These are phyloP conservation scores for Musca domestica DNA, from an alignment of 1,140 invertebrate genomes.

Conservation along the genomic window DNA sequence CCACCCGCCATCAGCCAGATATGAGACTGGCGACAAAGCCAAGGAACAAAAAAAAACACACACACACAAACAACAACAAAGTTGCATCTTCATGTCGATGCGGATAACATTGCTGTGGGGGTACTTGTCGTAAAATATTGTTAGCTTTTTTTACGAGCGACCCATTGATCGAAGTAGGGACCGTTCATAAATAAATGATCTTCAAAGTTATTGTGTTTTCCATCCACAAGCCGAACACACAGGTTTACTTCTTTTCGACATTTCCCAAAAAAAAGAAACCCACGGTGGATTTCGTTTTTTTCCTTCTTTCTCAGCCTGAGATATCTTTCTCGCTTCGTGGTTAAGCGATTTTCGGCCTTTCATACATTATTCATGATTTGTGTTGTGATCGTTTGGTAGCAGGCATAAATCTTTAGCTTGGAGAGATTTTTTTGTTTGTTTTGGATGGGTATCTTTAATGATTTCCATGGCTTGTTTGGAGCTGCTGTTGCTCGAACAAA, in stretches of 20 bases:
- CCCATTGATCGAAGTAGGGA: neutral
- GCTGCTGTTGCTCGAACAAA: too few species aligned
- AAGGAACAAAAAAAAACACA: neutral
- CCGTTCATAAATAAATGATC: neutral
- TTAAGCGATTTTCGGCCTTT: neutral
- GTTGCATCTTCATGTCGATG: neutral
- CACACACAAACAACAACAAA: neutral
- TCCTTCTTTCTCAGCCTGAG: neutral
- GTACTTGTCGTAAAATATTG: too few species aligned
- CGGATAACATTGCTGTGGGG: too few species aligned
- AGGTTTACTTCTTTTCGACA: neutral
- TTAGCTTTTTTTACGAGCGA: neutral
- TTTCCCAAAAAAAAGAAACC: neutral
- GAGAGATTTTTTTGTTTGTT: neutral
- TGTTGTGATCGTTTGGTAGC: neutral
- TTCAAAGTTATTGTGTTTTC: slow-evolving; percentile 7
- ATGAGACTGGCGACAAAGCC: too few species aligned
- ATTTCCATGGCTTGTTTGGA: neutral
- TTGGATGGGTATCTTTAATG: neutral
- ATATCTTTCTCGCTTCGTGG: neutral
- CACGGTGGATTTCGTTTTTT: neutral
- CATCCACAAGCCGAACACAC: neutral
- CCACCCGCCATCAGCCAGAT: too few species aligned
- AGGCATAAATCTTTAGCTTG: neutral
- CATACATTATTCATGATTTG: slow-evolving; percentile 15